Evolutionary conservation across 2,888 invertebrate genomes (phyloP).

Genomic region (Sepioteuthis lessoniana): DNA sequence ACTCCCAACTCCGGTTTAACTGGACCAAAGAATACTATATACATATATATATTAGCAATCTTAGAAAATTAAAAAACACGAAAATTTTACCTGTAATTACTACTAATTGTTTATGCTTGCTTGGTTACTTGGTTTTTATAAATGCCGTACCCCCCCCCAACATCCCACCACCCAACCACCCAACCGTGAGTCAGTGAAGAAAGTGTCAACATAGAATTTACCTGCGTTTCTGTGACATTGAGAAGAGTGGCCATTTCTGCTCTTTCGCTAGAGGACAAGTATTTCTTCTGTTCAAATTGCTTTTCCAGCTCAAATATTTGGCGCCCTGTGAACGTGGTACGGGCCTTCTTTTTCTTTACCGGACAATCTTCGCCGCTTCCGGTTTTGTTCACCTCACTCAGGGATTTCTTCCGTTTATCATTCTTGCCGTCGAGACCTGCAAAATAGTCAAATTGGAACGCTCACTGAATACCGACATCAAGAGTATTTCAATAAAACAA

Average conservation of each 20-base stretch:
- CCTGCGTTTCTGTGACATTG: constrained; percentile 97
- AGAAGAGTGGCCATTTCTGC: constrained; percentile 94
- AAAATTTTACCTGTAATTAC: too few relatives aligned
- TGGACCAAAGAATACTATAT: too few relatives aligned
- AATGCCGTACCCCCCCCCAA: too few relatives aligned
- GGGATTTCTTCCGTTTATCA: constrained; percentile 54
- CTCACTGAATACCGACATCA: background rate
- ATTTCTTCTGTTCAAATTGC: constrained; percentile 95
- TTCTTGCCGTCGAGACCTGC: constrained; percentile 50
- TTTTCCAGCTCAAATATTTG: constrained; percentile 98
- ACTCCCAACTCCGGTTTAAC: too few relatives aligned
- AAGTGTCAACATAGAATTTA: too few relatives aligned
- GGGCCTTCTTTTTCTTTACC: constrained; percentile 82
- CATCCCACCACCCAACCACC: too few relatives aligned
- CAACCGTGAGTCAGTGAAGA: too few relatives aligned
- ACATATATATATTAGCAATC: too few relatives aligned
- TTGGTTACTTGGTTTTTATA: too few relatives aligned
- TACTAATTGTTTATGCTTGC: too few relatives aligned
- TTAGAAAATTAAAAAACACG: too few relatives aligned
- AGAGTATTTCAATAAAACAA: too few relatives aligned
- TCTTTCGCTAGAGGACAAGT: constrained; percentile 93
- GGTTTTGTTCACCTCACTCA: constrained; percentile 50
- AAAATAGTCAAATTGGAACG: background rate
- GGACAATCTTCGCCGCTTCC: constrained; percentile 51
- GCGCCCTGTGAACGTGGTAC: constrained; percentile 94